Percentiles rank a stretch among this genome's conserved stretches.
phyloP scores from a whole-genome alignment of 2,888 invertebrate species.

The Eupithecia centaureata region DNA sequence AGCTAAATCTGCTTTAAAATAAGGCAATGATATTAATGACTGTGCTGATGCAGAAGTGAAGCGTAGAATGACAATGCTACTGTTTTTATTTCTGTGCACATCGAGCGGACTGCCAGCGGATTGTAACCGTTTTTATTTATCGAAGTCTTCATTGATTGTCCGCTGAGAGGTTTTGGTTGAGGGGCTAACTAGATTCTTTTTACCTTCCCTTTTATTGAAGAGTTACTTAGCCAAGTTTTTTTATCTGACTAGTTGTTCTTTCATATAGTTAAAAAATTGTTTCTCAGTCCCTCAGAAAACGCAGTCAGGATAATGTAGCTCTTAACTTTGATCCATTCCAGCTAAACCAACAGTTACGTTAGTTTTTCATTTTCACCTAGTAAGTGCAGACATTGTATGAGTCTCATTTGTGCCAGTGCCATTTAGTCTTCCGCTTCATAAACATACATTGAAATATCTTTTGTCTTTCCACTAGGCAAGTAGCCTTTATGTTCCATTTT shows the following conservation, averaged over 20 bases:
- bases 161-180: not conserved
- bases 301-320: no score
- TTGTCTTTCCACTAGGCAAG: slow-evolving; percentile 3
- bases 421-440: not conserved
- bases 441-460: slow-evolving; percentile 1
- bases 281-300: no score
- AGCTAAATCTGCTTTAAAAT: slow-evolving; percentile 70
- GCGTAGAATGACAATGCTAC: slow-evolving; percentile 28
- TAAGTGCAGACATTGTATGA: no score
- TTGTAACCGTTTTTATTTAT: not conserved
- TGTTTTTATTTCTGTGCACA: slow-evolving; percentile 10
- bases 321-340: no score
- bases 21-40: slow-evolving; percentile 45
- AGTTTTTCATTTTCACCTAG: no score
- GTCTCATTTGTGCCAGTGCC: no score
- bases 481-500: slow-evolving; percentile 4
- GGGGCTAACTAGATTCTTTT: not conserved
- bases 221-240: no score
- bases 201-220: not conserved
- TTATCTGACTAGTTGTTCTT: no score
- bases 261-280: no score
- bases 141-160: not conserved
- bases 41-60: slow-evolving; percentile 18
- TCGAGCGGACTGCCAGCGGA: slow-evolving; percentile 13
- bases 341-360: no score